Conservation (phyloP, 2,797 vertebrate genomes). For the Pipistrellus kuhlii region DNA sequence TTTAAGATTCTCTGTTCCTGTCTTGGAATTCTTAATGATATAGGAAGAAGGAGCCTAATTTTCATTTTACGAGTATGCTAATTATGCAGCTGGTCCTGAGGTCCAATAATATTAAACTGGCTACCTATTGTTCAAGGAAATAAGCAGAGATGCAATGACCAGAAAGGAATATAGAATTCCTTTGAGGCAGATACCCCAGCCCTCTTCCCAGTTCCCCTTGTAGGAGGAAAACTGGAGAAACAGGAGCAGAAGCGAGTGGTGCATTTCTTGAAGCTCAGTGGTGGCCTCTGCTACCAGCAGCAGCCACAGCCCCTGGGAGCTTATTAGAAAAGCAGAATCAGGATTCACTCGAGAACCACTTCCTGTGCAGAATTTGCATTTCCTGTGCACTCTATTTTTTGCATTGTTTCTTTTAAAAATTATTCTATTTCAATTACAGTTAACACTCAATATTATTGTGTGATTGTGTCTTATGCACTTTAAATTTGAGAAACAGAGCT, state of each 20-base stretch:
- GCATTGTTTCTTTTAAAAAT: neutral
- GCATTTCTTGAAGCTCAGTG: neutral
- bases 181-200: neutral
- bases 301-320: neutral
- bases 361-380: neutral
- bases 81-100: neutral
- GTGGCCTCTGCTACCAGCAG: neutral
- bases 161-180: neutral
- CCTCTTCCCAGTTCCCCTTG: rapidly evolving
- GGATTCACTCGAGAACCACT: neutral
- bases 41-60: neutral
- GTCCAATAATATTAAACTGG: neutral
- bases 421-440: neutral
- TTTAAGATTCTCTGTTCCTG: neutral
- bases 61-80: neutral
- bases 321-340: neutral
- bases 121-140: too few species aligned
- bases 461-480: too few species aligned
- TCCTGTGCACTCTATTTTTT: neutral
- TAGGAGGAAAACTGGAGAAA: neutral
- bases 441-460: neutral
- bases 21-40: neutral
- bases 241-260: too few species aligned
- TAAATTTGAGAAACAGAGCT: neutral
- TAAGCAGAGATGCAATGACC: neutral